These are phyloP conservation scores for Anoura caudifer DNA, from an alignment of 2,113 vertebrate species.

Conservation along the genomic window DNA sequence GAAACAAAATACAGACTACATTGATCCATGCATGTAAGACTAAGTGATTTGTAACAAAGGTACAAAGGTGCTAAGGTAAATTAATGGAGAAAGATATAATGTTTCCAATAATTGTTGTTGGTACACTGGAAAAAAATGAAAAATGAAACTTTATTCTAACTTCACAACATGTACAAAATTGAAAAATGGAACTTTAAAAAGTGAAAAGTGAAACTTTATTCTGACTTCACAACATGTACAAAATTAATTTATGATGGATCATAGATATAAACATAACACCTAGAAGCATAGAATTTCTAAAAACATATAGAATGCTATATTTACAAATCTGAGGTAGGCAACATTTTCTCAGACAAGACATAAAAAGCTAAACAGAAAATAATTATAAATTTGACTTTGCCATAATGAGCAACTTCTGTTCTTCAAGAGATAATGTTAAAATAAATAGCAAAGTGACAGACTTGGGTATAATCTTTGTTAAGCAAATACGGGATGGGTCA, in stretches of 20 bases:
- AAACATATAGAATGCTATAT: background rate
- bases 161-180: no score
- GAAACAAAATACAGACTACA: background rate
- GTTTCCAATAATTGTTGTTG: background rate
- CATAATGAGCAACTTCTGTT: background rate
- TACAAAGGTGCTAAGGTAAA: background rate
- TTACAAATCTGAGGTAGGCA: background rate
- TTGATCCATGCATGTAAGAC: no score
- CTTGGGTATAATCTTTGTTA: background rate
- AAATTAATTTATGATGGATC: background rate
- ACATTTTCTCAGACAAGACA: background rate
- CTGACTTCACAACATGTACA: background rate
- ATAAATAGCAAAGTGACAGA: background rate
- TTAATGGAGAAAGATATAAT: background rate
- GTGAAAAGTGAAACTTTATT: background rate
- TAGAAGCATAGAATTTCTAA: background rate
- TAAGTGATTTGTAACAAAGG: background rate
- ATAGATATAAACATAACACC: background rate
- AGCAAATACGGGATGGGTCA: background rate
- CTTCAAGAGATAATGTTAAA: background rate
- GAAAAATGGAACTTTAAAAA: background rate
- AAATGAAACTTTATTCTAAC: background rate
- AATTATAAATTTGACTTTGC: background rate
- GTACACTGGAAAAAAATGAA: background rate
- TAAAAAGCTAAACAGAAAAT: background rate